phyloP scores from a whole-genome alignment of 2,797 vertebrate genomes.

The Phyllotis vaccarum region DNA sequence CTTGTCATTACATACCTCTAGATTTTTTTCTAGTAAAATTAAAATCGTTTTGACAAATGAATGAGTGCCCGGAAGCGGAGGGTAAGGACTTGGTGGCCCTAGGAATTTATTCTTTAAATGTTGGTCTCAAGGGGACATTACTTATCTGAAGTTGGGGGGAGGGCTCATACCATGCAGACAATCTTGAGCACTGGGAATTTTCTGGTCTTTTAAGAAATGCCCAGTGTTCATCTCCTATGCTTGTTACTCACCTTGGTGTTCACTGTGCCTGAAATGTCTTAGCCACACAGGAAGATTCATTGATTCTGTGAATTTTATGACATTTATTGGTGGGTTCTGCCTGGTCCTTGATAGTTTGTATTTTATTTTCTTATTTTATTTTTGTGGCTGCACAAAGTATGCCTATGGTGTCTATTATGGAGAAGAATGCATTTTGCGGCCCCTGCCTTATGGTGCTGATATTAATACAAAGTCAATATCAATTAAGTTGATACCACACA shows the following conservation, averaged over 20 bases:
- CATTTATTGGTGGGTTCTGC: background rate
- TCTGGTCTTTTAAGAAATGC: constrained; percentile 35
- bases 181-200: background rate
- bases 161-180: background rate
- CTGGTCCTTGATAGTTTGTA: background rate
- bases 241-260: background rate
- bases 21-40: constrained; percentile 13
- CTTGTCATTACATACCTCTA: background rate
- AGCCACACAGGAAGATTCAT: background rate
- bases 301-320: background rate
- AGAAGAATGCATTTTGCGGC: background rate
- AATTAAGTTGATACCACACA: background rate
- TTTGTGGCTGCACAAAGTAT: background rate
- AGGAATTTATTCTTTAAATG: background rate
- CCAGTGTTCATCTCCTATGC: background rate
- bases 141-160: background rate
- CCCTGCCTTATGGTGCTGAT: background rate
- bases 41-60: background rate
- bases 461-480: background rate
- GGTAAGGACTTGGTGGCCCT: background rate
- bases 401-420: background rate
- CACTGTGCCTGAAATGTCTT: background rate
- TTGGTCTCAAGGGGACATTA: background rate
- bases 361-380: background rate
- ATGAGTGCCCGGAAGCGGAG: background rate